Evolutionary conservation across 2,113 vertebrate genomes (phyloP).

Genomic region (Lophura nycthemera): DNA sequence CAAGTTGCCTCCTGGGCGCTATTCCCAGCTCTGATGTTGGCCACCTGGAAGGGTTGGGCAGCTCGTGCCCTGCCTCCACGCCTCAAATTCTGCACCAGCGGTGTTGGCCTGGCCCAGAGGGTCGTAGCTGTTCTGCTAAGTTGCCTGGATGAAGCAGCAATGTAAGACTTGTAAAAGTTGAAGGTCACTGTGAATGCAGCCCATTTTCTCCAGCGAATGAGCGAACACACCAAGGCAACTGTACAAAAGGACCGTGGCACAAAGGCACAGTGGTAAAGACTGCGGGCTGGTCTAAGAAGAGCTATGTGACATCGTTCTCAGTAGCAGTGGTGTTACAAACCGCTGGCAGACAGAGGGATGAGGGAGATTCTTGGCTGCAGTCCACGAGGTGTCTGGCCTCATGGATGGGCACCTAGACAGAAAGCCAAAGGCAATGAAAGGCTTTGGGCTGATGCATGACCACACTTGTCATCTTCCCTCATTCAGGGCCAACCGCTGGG

Average conservation of each 20-base stretch:
- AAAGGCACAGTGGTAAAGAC: background rate
- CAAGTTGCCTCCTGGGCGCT: background rate
- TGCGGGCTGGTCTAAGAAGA: background rate
- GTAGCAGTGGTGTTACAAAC: background rate
- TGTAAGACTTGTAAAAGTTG: background rate
- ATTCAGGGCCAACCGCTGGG: background rate
- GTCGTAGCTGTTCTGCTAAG: background rate
- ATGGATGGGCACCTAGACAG: background rate
- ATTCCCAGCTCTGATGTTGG: background rate
- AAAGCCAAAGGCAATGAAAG: background rate
- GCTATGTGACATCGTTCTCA: background rate
- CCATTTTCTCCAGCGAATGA: background rate
- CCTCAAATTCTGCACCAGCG: background rate
- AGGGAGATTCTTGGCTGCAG: background rate
- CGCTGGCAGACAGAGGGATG: background rate
- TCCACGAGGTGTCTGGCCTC: background rate
- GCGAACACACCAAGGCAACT: background rate
- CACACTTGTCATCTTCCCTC: background rate
- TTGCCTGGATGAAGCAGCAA: background rate
- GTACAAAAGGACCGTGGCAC: fast-evolving
- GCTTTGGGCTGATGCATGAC: background rate
- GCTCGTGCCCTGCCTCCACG: fast-evolving
- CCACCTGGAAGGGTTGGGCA: background rate
- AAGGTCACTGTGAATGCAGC: background rate
- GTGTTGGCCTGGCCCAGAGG: background rate